Base-by-base conservation (phyloP, 2,888 invertebrate species). In the Nomada goodeniana region DNA sequence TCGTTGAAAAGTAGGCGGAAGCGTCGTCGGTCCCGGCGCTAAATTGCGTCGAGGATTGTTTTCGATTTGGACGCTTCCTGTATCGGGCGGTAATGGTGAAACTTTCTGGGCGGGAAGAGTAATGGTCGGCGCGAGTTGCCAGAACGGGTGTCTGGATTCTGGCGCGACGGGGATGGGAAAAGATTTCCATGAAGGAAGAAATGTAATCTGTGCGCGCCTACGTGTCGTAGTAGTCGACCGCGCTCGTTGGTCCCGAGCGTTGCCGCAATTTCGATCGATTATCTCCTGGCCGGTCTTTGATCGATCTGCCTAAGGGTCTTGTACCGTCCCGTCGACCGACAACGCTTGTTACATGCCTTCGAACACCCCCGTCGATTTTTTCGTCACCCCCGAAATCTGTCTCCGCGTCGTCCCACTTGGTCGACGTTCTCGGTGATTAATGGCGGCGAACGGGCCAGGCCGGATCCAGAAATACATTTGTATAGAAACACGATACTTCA, bases 41-140 rank as follows among this genome's bases (percentile, higher is more conserved):
- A 83, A 85, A 87, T 87, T 80, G 76, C 77, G 11, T 11, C 55
- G n/a, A 72, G 68, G 78, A 80, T 71, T 59, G 84, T 76, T 80
- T 84, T 82, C 83, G 86, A 87, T 88, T 87, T 79, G 53, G 47
- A 59, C 47, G 71, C 78, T 87, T 87, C 86, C 86, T 83, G 82
- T 55, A 70, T 81, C 69, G 76, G 36, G 20, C 42, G 15, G 47
- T 57, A 57, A 42, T 61, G 23, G 23, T 5, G n/a, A 52, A 53
- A 44, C 2, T 60, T n/a, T 42, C 23, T 1, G 10, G 2, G 36
- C 18, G 13, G 18, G 50, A 59, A 64, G 42, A 50, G 23, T 57
- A 55, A 44, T 36, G 29, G 20, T 13, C 9, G 5, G 47, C 20
- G n/a, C 15, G 11, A 42, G 42, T 13, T 42, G 15, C 18, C 1